These are phyloP conservation scores for Molorchus minor DNA, from an alignment of 2,888 invertebrate genomes.

Conservation along the genomic window DNA sequence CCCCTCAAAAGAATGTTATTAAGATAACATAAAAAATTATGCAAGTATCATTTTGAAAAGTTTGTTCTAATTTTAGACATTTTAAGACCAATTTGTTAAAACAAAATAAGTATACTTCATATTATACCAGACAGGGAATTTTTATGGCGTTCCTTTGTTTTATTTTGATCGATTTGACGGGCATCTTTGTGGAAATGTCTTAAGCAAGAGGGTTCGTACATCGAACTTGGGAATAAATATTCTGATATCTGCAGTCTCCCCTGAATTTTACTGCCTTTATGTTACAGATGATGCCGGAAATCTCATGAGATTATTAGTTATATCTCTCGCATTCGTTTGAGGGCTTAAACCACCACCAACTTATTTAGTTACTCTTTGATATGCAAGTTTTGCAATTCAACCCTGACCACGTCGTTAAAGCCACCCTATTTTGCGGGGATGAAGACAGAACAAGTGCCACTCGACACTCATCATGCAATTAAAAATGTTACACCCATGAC, in stretches of 20 bases:
- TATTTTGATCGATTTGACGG: too few relatives aligned
- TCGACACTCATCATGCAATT: constrained; percentile 31
- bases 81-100: too few relatives aligned
- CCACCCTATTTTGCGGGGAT: constrained; percentile 25
- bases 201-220: background rate
- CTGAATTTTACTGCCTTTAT: constrained; percentile 11
- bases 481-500: too few relatives aligned
- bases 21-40: too few relatives aligned
- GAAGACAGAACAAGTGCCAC: constrained; percentile 28
- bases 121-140: too few relatives aligned
- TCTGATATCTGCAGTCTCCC: background rate
- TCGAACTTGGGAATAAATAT: background rate
- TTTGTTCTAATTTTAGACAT: too few relatives aligned
- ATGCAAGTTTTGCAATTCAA: constrained; percentile 37
- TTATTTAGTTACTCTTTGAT: constrained; percentile 39
- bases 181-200: too few relatives aligned
- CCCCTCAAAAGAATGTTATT: background rate
- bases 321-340: constrained; percentile 32
- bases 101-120: too few relatives aligned
- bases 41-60: too few relatives aligned
- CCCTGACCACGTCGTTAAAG: constrained; percentile 35
- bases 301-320: constrained; percentile 34
- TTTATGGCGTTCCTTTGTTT: too few relatives aligned
- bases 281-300: constrained; percentile 24
- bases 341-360: constrained; percentile 30